Base-by-base conservation (phyloP, 2,113 vertebrate genomes). In the human (Homo sapiens) region DNA sequence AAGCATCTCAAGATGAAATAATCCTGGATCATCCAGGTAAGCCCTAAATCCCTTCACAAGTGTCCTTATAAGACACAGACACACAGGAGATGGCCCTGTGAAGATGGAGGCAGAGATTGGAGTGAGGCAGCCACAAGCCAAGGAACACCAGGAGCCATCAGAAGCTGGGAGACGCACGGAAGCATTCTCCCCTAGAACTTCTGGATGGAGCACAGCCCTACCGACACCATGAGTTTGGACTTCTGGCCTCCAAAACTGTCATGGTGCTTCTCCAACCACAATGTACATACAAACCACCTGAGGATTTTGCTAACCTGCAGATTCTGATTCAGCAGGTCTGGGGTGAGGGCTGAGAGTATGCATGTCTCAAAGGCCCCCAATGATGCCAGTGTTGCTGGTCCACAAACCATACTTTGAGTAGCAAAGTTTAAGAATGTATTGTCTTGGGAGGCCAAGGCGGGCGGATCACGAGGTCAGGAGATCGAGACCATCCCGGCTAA, bases 1-100 rank as follows among this genome's bases (percentile, higher is more conserved):
- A 86, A 90, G 93, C 57, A 61, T 96, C 52, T 97, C 27, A 22
- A 64, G 61, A 70, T 64, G 20, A 93, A 50, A 73, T 80, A 38
- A 43, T 59, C 73, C 68, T 17, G 20, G 50, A 48, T 88, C 84
- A 89, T 72, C 55, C 68, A 27, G 17, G 5, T 83, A 52, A 64
- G 13, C 25, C 40, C 61, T 52, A 38, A 79, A 23, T 89, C 66
- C 57, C 66, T 66, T 73, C 83, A 50, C 27, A 35, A 10, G 23
- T 64, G 16, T 81, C 68, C 32, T 89, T 38, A 50, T 32, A 50
- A 85, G 57, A 68, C 38, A 82, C 64, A 93, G 75, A 50, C n/a
- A 81, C 23, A 55, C 13, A 35, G 0, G 12, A 72, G 55, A 68
- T 30, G 40, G 8, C 25, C 45, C 45, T 1, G 6, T 61, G 80